These are phyloP conservation scores for Uloborus plumipes DNA, from an alignment of 2,888 invertebrate species.

Conservation along the genomic window DNA sequence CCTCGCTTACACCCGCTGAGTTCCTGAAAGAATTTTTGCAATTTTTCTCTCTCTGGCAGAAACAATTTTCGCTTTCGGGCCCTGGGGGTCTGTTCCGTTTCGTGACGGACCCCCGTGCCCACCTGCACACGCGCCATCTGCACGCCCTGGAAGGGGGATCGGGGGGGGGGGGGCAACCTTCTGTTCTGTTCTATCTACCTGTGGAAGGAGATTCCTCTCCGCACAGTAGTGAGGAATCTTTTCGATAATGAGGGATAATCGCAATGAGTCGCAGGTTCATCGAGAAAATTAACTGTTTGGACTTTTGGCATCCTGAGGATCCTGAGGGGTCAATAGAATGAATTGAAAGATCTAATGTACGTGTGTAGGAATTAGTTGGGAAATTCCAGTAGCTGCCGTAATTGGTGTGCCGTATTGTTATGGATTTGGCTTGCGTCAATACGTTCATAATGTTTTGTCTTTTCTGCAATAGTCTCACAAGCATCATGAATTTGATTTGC, in stretches of 20 bases:
- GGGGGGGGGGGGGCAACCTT: not conserved
- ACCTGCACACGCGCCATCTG: conserved; percentile 21
- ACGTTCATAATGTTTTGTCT: too few relatives aligned
- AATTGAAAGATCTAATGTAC: not conserved
- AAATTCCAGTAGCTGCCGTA: too few relatives aligned
- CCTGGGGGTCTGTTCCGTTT: conserved; percentile 1
- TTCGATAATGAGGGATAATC: too few relatives aligned
- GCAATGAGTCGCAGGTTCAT: not conserved
- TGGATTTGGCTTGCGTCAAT: too few relatives aligned
- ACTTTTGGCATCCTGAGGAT: not conserved
- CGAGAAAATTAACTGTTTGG: not conserved
- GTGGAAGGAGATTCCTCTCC: too few relatives aligned
- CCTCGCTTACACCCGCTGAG: too few relatives aligned
- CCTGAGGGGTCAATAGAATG: not conserved
- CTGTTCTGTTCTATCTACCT: conserved; percentile 16
- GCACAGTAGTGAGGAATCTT: not conserved
- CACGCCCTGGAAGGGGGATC: not conserved
- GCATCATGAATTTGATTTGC: too few relatives aligned
- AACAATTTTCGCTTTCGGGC: conserved; percentile 14
- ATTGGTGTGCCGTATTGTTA: too few relatives aligned
- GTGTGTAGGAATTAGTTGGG: too few relatives aligned
- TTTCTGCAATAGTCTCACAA: too few relatives aligned
- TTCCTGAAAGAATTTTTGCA: not conserved
- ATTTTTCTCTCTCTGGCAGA: conserved; percentile 2
- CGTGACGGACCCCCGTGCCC: conserved; percentile 2